phyloP scores from a whole-genome alignment of 2,797 vertebrate species.

The Hypotaenidia okinawae region DNA sequence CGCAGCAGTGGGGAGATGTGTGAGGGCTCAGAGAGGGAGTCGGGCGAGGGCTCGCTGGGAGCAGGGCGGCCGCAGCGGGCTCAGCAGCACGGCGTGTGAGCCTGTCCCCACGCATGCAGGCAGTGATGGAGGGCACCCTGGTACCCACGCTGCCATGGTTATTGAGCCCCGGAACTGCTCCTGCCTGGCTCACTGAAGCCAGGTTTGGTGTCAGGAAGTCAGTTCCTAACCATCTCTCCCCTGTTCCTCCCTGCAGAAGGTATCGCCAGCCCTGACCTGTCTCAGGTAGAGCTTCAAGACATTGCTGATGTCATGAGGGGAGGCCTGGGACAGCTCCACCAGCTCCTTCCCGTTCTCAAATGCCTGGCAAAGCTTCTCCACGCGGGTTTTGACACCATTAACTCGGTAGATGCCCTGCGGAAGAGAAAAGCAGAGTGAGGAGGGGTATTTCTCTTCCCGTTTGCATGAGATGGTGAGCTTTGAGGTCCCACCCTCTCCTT shows the following conservation, averaged over 20 bases:
- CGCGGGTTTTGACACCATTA: conserved; percentile 94
- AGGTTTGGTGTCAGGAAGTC: neutral
- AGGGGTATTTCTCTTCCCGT: neutral
- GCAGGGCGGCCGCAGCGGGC: neutral
- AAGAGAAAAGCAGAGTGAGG: neutral
- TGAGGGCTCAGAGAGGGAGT: neutral
- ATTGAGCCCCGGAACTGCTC: neutral
- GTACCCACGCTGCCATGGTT: accelerated
- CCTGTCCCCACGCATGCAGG: too few species aligned
- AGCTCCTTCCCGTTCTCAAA: conserved; percentile 96
- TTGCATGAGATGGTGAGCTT: accelerated
- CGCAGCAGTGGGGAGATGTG: accelerated
- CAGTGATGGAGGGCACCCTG: too few species aligned
- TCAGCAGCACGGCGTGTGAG: neutral
- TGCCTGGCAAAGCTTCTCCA: conserved; percentile 97
- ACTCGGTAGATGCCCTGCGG: conserved; percentile 95
- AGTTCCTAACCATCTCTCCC: too few species aligned
- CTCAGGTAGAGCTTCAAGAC: conserved; percentile 97
- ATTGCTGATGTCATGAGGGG: conserved; percentile 96
- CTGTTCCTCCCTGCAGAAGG: neutral
- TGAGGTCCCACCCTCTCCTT: neutral
- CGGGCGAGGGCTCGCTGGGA: accelerated
- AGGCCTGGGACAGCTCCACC: conserved; percentile 94
- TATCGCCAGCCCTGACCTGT: conserved; percentile 79
- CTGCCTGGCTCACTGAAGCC: accelerated